Percentiles rank a stretch among this genome's conserved stretches.
phyloP scores from a whole-genome alignment of 2,888 invertebrate genomes.

The Trypoxylon attenuatum region DNA sequence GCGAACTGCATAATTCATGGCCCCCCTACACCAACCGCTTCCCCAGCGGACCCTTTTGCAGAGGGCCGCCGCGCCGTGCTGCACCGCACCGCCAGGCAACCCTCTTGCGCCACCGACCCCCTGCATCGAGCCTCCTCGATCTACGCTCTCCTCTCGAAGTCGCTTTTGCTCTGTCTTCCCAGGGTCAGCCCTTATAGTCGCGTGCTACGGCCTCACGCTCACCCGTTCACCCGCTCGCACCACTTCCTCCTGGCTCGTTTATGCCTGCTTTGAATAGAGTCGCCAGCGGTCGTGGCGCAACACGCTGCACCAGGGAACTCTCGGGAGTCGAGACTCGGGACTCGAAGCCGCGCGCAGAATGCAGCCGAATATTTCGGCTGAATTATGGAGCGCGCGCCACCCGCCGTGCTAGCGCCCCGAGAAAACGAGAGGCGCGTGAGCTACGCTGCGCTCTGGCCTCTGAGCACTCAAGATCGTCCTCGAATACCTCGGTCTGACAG shows the following conservation, averaged over 20 bases:
- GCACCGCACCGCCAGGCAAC: conserved; percentile 37
- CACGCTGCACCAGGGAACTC: too few relatives aligned
- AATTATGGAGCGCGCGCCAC: conserved; percentile 61
- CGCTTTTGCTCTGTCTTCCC: conserved; percentile 33
- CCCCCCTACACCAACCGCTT: conserved; percentile 60
- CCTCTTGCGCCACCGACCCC: conserved; percentile 30
- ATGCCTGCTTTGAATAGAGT: background rate
- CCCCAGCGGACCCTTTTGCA: conserved; percentile 49
- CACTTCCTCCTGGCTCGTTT: conserved; percentile 1
- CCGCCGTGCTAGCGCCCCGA: conserved; percentile 39
- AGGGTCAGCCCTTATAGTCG: conserved; percentile 43
- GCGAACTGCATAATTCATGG: conserved; percentile 74
- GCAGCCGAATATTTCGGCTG: conserved; percentile 70
- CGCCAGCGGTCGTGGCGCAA: background rate
- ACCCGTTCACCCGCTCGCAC: conserved; percentile 25
- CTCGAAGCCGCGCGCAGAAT: conserved; percentile 54
- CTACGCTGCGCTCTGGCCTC: conserved; percentile 43
- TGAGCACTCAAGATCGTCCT: conserved; percentile 44
- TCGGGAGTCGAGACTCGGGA: too few relatives aligned
- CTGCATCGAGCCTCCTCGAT: conserved; percentile 9
- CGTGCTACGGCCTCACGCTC: conserved; percentile 57
- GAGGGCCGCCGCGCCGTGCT: conserved; percentile 53
- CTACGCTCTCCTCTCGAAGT: conserved; percentile 32
- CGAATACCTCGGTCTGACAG: conserved; percentile 39
- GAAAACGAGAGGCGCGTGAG: conserved; percentile 45